Evolutionary conservation across 2,113 vertebrate genomes (phyloP).

Genomic region (Motacilla tschutschensis): DNA sequence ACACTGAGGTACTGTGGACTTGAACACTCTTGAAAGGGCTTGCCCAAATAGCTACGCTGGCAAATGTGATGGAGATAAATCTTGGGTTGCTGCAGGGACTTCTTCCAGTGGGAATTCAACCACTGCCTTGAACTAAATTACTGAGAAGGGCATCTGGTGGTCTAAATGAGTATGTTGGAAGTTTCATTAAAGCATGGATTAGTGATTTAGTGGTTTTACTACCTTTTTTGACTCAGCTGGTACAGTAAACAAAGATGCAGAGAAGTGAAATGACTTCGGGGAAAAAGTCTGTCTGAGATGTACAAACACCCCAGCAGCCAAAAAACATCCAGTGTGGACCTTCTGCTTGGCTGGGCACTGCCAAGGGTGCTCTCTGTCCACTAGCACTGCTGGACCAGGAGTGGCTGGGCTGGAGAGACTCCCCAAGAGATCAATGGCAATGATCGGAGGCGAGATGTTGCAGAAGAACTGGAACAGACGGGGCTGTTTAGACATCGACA

Average conservation of each 20-base stretch:
- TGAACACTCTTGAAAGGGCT: not conserved
- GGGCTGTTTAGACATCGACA: fast-evolving
- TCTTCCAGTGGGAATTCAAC: not conserved
- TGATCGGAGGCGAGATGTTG: not conserved
- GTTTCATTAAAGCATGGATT: not conserved
- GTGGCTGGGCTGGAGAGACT: not conserved
- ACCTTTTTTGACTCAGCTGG: not conserved
- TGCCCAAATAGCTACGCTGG: fast-evolving
- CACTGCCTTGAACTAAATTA: not conserved
- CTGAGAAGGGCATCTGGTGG: not conserved
- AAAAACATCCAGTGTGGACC: fast-evolving
- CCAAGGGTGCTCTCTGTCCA: fast-evolving
- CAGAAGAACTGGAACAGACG: fast-evolving
- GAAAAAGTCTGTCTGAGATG: not conserved
- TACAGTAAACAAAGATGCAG: not conserved
- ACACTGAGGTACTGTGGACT: not conserved
- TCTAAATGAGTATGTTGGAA: not conserved
- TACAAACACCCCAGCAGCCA: not conserved
- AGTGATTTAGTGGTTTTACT: not conserved
- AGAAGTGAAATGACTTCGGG: not conserved
- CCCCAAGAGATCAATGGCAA: fast-evolving
- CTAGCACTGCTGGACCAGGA: not conserved
- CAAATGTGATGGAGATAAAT: not conserved
- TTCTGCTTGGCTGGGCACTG: fast-evolving
- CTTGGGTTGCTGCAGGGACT: not conserved